Conservation (phyloP, 1,140 invertebrate species). For the Plectrocnemia conspersa region DNA sequence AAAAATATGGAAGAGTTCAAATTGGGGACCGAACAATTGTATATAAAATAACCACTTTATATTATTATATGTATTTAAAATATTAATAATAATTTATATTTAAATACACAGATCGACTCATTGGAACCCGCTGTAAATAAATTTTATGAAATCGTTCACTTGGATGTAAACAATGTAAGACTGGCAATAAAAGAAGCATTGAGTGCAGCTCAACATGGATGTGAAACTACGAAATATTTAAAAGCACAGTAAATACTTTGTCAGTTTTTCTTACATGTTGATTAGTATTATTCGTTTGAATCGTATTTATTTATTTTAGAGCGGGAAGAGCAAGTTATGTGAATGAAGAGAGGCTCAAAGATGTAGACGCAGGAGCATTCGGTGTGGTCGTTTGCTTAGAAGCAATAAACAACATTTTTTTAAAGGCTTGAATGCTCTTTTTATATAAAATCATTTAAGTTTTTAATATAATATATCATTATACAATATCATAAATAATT, state of each 20-base stretch:
- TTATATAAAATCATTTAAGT: too few species aligned
- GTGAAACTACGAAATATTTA: constrained; percentile 55
- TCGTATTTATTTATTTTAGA: constrained; percentile 41
- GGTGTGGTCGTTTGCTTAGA: constrained; percentile 58
- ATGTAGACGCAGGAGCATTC: constrained; percentile 65
- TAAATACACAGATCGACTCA: constrained; percentile 23
- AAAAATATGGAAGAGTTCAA: constrained; percentile 68
- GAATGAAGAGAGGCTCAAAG: constrained; percentile 47
- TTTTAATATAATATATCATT: too few species aligned
- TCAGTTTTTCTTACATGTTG: neutral
- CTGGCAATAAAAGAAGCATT: constrained; percentile 39
- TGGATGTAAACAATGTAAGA: constrained; percentile 3
- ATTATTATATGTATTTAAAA: neutral
- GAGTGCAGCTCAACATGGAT: constrained; percentile 43
- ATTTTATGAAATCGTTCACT: constrained; percentile 18
- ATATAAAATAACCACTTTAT: constrained; percentile 34
- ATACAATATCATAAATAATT: too few species aligned
- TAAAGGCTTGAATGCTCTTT: too few species aligned
- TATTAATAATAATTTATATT: constrained; percentile 17
- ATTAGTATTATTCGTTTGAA: constrained; percentile 6
- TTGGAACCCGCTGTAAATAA: constrained; percentile 28
- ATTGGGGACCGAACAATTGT: constrained; percentile 77
- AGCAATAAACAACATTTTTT: constrained; percentile 40
- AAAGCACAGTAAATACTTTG: constrained; percentile 45
- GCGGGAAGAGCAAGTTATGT: constrained; percentile 61